Evolutionary conservation across 2,113 vertebrate genomes (phyloP).

Genomic region (Dascyllus trimaculatus): DNA sequence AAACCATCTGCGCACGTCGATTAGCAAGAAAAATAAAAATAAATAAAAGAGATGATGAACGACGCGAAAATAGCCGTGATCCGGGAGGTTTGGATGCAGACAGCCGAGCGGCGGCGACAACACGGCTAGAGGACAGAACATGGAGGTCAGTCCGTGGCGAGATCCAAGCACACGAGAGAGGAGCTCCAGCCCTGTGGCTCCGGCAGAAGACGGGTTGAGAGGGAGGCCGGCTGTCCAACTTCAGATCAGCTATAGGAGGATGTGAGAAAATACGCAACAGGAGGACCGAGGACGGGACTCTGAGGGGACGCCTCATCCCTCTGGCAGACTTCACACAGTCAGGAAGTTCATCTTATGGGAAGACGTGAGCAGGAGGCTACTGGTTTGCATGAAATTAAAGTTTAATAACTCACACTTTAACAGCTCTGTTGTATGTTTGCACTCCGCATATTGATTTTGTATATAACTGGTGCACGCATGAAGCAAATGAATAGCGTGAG

Average conservation of each 20-base stretch:
- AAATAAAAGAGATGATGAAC: conserved; percentile 24
- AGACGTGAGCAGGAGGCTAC: too few relatives aligned
- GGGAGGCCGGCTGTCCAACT: conserved; percentile 34
- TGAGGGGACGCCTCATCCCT: conserved; percentile 8
- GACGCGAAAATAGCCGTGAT: conserved; percentile 5
- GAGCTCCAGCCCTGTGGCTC: conserved; percentile 32
- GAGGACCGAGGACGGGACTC: conserved; percentile 19
- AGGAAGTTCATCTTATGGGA: background rate
- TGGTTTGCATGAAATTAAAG: too few relatives aligned
- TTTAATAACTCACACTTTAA: too few relatives aligned
- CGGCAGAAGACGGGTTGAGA: conserved; percentile 12
- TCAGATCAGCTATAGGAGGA: conserved; percentile 1
- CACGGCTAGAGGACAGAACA: conserved; percentile 17
- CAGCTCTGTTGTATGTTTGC: too few relatives aligned
- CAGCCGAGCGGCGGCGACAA: background rate
- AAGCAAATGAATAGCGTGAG: too few relatives aligned
- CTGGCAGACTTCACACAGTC: background rate
- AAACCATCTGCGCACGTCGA: conserved; percentile 39
- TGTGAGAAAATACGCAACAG: background rate
- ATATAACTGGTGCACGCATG: too few relatives aligned
- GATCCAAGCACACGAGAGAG: conserved; percentile 40
- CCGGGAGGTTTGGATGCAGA: conserved; percentile 5
- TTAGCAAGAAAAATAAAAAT: background rate
- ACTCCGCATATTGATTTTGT: too few relatives aligned
- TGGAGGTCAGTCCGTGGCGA: conserved; percentile 25